phyloP scores from a whole-genome alignment of 2,888 invertebrate species.

The Mechanitis mazaeus region DNA sequence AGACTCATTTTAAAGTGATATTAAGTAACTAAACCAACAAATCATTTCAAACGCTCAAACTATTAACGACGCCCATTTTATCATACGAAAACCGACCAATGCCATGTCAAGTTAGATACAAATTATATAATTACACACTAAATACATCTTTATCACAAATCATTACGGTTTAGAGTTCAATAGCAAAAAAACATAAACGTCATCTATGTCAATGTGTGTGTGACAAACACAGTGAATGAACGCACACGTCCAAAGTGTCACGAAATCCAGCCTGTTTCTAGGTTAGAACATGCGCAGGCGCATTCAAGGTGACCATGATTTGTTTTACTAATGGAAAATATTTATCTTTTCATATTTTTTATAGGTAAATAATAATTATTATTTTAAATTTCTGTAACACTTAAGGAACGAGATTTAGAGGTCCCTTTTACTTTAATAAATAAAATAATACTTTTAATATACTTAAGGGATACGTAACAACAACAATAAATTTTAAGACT shows the following conservation, averaged over 20 bases:
- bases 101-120: conserved; percentile 56
- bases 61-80: conserved; percentile 66
- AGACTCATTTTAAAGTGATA: conserved; percentile 22
- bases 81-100: conserved; percentile 70
- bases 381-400: no score
- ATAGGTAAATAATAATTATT: no score
- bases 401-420: no score
- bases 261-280: conserved; percentile 73
- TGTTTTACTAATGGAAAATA: conserved; percentile 1
- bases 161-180: conserved; percentile 27
- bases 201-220: conserved; percentile 39
- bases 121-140: conserved; percentile 32
- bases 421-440: no score
- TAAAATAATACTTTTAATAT: no score
- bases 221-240: conserved; percentile 50
- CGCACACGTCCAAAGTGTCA: conserved; percentile 56
- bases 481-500: no score
- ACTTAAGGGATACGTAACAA: no score
- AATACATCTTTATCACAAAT: conserved; percentile 23
- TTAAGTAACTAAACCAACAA: conserved; percentile 31
- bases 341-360: no score
- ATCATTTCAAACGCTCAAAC: conserved; percentile 52
- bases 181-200: conserved; percentile 17
- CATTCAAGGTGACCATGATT: conserved; percentile 46
- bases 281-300: conserved; percentile 70